Evolutionary conservation across 2,888 invertebrate genomes (phyloP).

Genomic region (Rhorus exstirpatorius): DNA sequence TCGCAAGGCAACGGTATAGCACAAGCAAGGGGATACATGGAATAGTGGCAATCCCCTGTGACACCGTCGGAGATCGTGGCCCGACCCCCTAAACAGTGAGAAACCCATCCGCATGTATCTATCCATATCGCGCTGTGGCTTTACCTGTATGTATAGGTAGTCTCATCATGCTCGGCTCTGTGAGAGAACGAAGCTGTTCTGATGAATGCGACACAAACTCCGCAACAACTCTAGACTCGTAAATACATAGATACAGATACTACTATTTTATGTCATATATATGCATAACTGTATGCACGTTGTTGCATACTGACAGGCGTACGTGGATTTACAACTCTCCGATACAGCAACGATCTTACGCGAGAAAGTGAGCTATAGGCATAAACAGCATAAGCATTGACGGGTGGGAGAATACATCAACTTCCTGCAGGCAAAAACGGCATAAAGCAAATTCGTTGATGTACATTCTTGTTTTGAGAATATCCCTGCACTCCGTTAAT

Average conservation of each 20-base stretch:
- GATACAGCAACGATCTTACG: conserved; percentile 46
- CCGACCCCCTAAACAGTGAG: conserved; percentile 79
- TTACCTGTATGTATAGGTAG: conserved; percentile 53
- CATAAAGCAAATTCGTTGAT: not conserved
- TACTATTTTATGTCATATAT: conserved; percentile 32
- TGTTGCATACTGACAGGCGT: conserved; percentile 51
- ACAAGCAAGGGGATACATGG: not conserved
- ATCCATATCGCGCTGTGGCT: conserved; percentile 73
- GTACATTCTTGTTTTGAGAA: conserved; percentile 16
- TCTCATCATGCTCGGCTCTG: conserved; percentile 64
- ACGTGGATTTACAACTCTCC: conserved; percentile 65
- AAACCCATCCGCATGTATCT: conserved; percentile 76
- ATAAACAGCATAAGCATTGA: conserved; percentile 36
- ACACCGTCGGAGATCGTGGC: conserved; percentile 65
- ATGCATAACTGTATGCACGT: conserved; percentile 8
- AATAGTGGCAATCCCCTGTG: conserved; percentile 49
- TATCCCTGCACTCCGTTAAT: conserved; percentile 25
- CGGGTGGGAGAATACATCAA: conserved; percentile 34
- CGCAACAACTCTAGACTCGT: conserved; percentile 48
- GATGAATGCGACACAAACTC: conserved; percentile 77
- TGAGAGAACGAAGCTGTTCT: conserved; percentile 74
- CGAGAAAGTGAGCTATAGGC: conserved; percentile 44
- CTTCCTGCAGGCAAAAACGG: not conserved
- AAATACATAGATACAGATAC: conserved; percentile 43
- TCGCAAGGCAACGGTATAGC: conserved; percentile 47